These are phyloP conservation scores for Aythya baeri DNA, from an alignment of 2,113 vertebrate species.

Conservation along the genomic window DNA sequence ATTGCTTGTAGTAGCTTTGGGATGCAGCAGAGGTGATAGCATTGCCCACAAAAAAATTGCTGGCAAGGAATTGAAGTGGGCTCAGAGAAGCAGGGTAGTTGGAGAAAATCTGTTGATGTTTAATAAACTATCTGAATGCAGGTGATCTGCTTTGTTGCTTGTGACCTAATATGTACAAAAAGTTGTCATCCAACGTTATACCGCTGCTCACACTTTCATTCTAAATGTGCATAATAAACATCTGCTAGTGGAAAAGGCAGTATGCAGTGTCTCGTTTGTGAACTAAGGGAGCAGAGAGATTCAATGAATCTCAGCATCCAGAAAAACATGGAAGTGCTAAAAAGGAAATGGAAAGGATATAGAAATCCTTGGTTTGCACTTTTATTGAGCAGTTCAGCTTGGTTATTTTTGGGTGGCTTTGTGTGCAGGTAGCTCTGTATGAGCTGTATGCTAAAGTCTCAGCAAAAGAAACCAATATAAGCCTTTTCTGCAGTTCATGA, in stretches of 20 bases:
- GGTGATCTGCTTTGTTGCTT: background rate
- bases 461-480: slow-evolving; percentile 13
- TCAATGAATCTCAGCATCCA: background rate
- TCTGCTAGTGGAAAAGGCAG: background rate
- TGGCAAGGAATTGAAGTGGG: background rate
- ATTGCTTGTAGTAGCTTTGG: background rate
- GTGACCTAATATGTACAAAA: background rate
- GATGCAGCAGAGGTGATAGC: background rate
- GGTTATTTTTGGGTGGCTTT: background rate
- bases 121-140: background rate
- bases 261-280: background rate
- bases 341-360: background rate
- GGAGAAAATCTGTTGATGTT: background rate
- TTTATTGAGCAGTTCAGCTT: background rate
- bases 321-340: background rate
- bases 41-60: background rate
- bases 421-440: background rate
- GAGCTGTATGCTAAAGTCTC: background rate
- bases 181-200: background rate
- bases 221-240: background rate
- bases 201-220: background rate
- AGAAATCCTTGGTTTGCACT: background rate
- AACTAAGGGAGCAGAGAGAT: background rate
- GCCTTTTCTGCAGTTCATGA: slow-evolving; percentile 44
- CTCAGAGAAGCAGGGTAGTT: background rate